A percentile compares a stretch with the other conserved stretches of the same genome.
phyloP scores from a whole-genome alignment of 2,888 invertebrate species.

The Griposia aprilina region DNA sequence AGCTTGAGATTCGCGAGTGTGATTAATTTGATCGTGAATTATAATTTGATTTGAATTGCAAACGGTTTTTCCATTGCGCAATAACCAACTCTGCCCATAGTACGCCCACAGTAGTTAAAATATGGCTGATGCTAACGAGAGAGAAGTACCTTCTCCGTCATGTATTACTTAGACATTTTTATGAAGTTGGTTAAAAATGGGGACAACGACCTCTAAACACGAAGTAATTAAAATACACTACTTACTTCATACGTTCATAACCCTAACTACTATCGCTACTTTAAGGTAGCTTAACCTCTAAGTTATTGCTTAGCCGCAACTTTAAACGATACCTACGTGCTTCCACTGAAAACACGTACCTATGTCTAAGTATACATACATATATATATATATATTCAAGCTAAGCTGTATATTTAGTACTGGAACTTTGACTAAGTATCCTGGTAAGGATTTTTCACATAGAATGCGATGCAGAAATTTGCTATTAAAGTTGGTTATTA shows the following conservation, averaged over 20 bases:
- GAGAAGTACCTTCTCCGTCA: too few relatives aligned
- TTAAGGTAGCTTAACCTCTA: constrained; percentile 13
- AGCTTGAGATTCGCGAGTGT: too few relatives aligned
- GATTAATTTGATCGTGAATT: too few relatives aligned
- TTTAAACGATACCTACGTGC: constrained; percentile 49
- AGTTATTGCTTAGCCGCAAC: constrained; percentile 46
- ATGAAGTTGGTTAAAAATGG: not conserved
- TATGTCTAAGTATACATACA: not conserved
- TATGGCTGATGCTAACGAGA: too few relatives aligned
- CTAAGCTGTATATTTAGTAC: not conserved
- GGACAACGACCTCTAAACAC: not conserved
- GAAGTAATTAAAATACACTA: constrained; percentile 1
- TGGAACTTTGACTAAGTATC: constrained; percentile 42
- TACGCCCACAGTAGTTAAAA: too few relatives aligned
- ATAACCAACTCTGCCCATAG: too few relatives aligned
- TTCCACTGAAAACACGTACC: not conserved
- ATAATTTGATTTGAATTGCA: too few relatives aligned
- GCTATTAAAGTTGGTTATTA: not conserved
- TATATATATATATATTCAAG: too few relatives aligned
- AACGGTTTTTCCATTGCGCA: too few relatives aligned
- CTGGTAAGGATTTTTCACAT: not conserved
- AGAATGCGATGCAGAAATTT: not conserved
- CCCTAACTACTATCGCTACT: constrained; percentile 21
- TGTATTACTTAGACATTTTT: not conserved
- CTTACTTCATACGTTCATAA: not conserved